phyloP scores from a whole-genome alignment of 2,797 vertebrate species.

The Hemibagrus guttatus region DNA sequence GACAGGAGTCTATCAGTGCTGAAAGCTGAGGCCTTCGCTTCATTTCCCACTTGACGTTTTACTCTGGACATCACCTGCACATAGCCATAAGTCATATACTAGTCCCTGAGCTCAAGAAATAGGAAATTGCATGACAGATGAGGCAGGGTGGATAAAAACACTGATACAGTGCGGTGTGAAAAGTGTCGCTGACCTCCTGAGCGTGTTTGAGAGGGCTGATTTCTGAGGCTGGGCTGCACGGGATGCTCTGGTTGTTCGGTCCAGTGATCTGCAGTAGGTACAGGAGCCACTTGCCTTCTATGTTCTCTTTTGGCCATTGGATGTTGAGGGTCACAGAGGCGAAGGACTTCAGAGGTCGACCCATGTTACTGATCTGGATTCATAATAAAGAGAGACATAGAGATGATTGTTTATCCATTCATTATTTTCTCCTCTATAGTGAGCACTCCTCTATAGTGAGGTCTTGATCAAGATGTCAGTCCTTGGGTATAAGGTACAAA shows the following conservation, averaged over 20 bases:
- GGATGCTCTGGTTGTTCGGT: slow-evolving; percentile 75
- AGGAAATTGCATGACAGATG: not conserved
- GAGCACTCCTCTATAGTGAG: too few relatives aligned
- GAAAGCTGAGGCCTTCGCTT: slow-evolving; percentile 71
- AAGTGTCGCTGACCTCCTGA: slow-evolving; percentile 57
- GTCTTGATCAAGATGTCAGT: too few relatives aligned
- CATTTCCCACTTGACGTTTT: slow-evolving; percentile 70
- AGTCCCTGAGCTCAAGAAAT: not conserved
- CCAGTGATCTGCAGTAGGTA: slow-evolving; percentile 85
- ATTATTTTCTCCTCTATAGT: too few relatives aligned
- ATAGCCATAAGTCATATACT: not conserved
- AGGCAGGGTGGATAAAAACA: not conserved
- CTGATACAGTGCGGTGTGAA: not conserved
- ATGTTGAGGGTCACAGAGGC: slow-evolving; percentile 85
- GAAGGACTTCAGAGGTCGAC: slow-evolving; percentile 85
- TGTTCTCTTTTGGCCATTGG: slow-evolving; percentile 87
- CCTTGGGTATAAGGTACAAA: too few relatives aligned
- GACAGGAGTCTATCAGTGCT: slow-evolving; percentile 66
- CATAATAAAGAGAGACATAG: slow-evolving; percentile 20
- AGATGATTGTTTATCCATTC: not conserved
- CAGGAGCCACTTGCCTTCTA: slow-evolving; percentile 84
- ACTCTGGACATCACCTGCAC: slow-evolving; percentile 52
- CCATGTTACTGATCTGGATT: slow-evolving; percentile 85
- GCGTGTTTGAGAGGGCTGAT: slow-evolving; percentile 70
- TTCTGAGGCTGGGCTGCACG: slow-evolving; percentile 78